Evolutionary conservation across 2,888 invertebrate genomes (phyloP).

Genomic region (Homarus gammarus): DNA sequence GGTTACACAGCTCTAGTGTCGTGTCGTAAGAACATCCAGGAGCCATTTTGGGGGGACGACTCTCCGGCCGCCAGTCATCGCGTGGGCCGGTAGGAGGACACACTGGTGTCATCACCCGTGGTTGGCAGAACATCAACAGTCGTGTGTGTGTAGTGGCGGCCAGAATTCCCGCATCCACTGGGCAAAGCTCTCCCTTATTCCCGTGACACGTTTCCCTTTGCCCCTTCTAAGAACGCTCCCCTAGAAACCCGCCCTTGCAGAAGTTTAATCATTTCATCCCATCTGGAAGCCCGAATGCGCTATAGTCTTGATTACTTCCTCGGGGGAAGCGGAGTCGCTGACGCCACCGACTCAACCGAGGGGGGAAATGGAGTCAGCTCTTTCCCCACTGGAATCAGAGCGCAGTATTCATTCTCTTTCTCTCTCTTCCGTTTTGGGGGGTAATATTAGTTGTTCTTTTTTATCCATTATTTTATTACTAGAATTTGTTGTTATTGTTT

Average conservation of each 20-base stretch:
- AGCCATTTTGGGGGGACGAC: too few species aligned
- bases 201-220: conserved; percentile 34
- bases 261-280: conserved; percentile 69
- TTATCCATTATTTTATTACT: too few species aligned
- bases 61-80: too few species aligned
- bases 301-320: conserved; percentile 63
- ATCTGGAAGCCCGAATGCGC: conserved; percentile 48
- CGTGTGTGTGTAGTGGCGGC: background rate
- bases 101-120: too few species aligned
- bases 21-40: too few species aligned
- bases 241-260: conserved; percentile 62
- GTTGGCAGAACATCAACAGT: too few species aligned
- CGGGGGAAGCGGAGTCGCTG: conserved; percentile 62
- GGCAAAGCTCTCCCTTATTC: conserved; percentile 43
- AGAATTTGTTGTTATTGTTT: too few species aligned
- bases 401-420: background rate
- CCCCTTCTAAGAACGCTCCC: conserved; percentile 45
- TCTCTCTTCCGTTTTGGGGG: background rate
- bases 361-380: conserved; percentile 59
- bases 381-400: background rate
- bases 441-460: background rate
- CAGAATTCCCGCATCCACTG: conserved; percentile 9
- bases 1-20: too few species aligned
- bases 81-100: too few species aligned
- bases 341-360: conserved; percentile 39